Evolutionary conservation across 2,888 invertebrate genomes (phyloP), one percentile per base, ranked within the genome.

Genomic region (Calephelis perditalis): DNA sequence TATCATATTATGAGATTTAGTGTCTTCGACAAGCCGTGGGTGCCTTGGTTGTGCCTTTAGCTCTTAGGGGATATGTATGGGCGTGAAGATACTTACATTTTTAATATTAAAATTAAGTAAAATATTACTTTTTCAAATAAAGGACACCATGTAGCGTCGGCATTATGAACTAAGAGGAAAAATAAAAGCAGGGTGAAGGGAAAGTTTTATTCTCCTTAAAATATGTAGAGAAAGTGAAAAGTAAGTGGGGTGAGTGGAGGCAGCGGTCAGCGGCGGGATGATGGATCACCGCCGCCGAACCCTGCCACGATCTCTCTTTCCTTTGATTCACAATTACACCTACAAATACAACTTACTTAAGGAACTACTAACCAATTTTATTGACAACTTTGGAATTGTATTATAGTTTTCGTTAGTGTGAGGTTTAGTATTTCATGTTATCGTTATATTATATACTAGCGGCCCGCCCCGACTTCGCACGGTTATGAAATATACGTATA

Each of bases 171-270:
- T 56, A 57, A 63, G 69, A 71, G 77, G 76, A 80, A 82, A 82
- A 84, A 85, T 84, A 84, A 81, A 82, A 78, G 76, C 79, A 73
- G 66, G 81, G 81, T 77, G 75, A 82, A 81, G 81, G 76, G 82
- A 87, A 90, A 88, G 82, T 88, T 90, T 88, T 84, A 86, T 86
- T 89, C 87, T 87, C 82, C 85, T 89, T 90, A 87, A 91, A 91
- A 90, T 91, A 91, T 91, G 91, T 90, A 90, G 90, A 88, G 90
- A 85, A 87, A 89, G 90, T 87, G 91, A 86, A 90, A 87, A 91
- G 86, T 87, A 86, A 85, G 84, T 81, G 82, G 78, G 80, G 78
- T 78, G 79, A 68, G 74, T 72, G 80, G 81, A 76, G 79, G 79
- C 77, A 79, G 82, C 84, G 87, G 85, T 86, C 87, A 88, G 84